phyloP scores from a whole-genome alignment of 1,140 invertebrate species.

The Cotesia vestalis region DNA sequence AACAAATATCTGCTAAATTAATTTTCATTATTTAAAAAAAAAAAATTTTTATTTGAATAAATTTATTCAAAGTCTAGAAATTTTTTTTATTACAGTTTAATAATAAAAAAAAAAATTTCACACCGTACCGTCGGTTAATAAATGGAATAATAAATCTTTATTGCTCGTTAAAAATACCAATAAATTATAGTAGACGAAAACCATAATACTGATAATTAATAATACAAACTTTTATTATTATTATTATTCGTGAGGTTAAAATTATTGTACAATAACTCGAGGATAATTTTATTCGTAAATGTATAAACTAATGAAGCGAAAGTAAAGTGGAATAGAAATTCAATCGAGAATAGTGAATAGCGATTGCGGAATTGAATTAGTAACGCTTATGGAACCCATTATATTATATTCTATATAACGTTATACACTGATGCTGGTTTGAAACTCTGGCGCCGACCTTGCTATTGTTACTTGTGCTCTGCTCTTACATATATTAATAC shows the following conservation, averaged over 20 bases:
- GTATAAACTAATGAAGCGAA: constrained; percentile 19
- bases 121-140: no score
- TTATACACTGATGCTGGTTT: constrained; percentile 6
- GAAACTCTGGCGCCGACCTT: constrained; percentile 29
- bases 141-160: no score
- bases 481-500: no score
- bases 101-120: no score
- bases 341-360: constrained; percentile 14
- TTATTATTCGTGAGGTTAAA: not conserved
- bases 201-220: no score
- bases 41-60: no score
- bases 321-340: constrained; percentile 20
- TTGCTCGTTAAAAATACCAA: no score
- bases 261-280: not conserved
- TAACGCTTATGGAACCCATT: constrained; percentile 19
- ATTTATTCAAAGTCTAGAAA: no score
- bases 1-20: no score
- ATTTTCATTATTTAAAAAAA: no score
- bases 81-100: no score
- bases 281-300: not conserved
- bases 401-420: constrained; percentile 14
- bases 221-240: not conserved
- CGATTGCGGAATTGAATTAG: constrained; percentile 27
- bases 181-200: no score
- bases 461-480: not conserved